phyloP scores from a whole-genome alignment of 2,797 vertebrate genomes.

The Triplophysa bombifrons region DNA sequence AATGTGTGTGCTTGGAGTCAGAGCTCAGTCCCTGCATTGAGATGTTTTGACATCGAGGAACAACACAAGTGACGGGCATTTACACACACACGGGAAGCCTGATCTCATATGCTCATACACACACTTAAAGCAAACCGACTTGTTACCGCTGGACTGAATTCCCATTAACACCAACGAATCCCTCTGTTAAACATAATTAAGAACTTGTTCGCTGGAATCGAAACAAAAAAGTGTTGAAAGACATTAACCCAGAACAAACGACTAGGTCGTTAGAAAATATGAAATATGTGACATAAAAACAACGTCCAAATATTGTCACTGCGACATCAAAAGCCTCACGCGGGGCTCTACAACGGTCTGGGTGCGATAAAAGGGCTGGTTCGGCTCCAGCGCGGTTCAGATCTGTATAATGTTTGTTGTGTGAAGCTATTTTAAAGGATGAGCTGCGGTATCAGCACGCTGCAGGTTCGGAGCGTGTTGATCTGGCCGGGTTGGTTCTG shows the following conservation, averaged over 20 bases:
- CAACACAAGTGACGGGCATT: constrained; percentile 80
- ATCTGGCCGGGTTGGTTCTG: constrained; percentile 49
- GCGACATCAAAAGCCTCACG: constrained; percentile 27
- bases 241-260: background rate
- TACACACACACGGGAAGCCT: constrained; percentile 67
- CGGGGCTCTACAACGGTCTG: background rate
- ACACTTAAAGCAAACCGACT: constrained; percentile 25
- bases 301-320: constrained; percentile 3
- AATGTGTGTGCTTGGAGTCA: constrained; percentile 60
- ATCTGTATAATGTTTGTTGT: constrained; percentile 37
- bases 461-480: constrained; percentile 45
- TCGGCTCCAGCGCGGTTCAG: constrained; percentile 17
- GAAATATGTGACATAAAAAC: constrained; percentile 22
- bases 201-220: constrained; percentile 2
- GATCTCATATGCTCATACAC: constrained; percentile 53
- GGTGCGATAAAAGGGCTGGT: constrained; percentile 40
- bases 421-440: constrained; percentile 43
- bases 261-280: too few species aligned
- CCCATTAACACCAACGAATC: constrained; percentile 22
- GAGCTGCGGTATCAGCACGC: constrained; percentile 47
- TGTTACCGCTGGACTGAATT: constrained; percentile 22
- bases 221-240: constrained; percentile 13
- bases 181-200: constrained; percentile 30
- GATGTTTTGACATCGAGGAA: constrained; percentile 80
- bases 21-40: constrained; percentile 77